A percentile compares a stretch with the other conserved stretches of the same genome.
phyloP scores from a whole-genome alignment of 2,888 invertebrate genomes.

The Pomacea canaliculata region DNA sequence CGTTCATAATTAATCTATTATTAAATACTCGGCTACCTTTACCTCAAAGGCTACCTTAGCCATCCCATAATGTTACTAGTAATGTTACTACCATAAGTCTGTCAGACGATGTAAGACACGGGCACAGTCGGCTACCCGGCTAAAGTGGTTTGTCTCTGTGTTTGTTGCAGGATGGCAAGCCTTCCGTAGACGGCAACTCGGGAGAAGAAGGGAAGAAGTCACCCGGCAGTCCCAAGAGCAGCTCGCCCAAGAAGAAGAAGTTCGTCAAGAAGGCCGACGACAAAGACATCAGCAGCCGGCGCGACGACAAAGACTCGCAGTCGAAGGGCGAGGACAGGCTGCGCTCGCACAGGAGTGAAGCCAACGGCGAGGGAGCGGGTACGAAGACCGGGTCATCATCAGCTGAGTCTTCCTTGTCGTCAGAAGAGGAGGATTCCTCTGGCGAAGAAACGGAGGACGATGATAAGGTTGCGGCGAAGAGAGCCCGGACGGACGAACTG shows the following conservation, averaged over 20 bases:
- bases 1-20: no score
- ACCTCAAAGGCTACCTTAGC: no score
- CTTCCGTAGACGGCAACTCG: neutral
- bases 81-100: no score
- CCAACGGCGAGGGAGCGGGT: neutral
- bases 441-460: conserved; percentile 33
- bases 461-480: conserved; percentile 19
- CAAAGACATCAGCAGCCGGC: neutral
- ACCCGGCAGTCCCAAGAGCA: neutral
- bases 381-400: conserved; percentile 6
- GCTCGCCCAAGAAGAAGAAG: conserved; percentile 19
- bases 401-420: conserved; percentile 15
- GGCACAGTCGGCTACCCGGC: no score
- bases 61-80: no score
- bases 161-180: conserved; percentile 17
- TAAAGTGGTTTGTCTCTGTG: no score
- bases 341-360: neutral
- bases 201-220: conserved; percentile 18
- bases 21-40: no score
- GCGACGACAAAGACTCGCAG: neutral
- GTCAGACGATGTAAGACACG: no score
- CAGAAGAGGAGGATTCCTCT: conserved; percentile 25
- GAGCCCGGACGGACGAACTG: neutral
- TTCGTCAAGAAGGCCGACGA: conserved; percentile 8
- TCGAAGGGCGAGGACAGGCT: neutral